phyloP scores from a whole-genome alignment of 2,113 vertebrate genomes.

The Genyomyrus donnyi region DNA sequence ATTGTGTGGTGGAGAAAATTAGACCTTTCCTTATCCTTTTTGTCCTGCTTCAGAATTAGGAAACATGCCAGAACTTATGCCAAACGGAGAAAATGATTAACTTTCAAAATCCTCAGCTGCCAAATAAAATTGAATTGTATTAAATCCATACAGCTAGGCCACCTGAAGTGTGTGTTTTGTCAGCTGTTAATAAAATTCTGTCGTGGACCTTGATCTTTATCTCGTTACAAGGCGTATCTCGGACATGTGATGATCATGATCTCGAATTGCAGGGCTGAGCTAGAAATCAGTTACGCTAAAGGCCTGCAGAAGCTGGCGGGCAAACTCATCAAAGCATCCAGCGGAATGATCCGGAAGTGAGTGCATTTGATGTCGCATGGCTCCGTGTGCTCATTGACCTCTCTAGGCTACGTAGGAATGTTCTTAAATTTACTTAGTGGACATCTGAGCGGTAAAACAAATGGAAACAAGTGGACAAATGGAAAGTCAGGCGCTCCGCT shows the following conservation, averaged over 20 bases:
- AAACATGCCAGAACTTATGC: not conserved
- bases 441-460: not conserved
- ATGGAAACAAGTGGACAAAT: not conserved
- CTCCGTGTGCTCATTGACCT: not conserved
- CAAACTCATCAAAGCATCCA: slow-evolving; percentile 67
- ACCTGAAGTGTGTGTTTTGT: not conserved
- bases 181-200: not conserved
- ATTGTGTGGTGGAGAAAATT: not conserved
- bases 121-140: not conserved
- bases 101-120: not conserved
- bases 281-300: slow-evolving; percentile 72
- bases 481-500: not conserved
- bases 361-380: slow-evolving; percentile 19
- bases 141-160: not conserved
- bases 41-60: not conserved
- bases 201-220: slow-evolving; percentile 11
- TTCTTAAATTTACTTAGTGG: not conserved
- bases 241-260: slow-evolving; percentile 9
- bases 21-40: not conserved
- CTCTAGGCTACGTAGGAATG: not conserved
- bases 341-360: slow-evolving; percentile 70
- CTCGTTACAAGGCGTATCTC: not conserved
- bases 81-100: not conserved
- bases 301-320: slow-evolving; percentile 70
- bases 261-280: slow-evolving; percentile 57